Evolutionary conservation across 2,888 invertebrate genomes (phyloP).

Genomic region (Epinotia brunnichana): DNA sequence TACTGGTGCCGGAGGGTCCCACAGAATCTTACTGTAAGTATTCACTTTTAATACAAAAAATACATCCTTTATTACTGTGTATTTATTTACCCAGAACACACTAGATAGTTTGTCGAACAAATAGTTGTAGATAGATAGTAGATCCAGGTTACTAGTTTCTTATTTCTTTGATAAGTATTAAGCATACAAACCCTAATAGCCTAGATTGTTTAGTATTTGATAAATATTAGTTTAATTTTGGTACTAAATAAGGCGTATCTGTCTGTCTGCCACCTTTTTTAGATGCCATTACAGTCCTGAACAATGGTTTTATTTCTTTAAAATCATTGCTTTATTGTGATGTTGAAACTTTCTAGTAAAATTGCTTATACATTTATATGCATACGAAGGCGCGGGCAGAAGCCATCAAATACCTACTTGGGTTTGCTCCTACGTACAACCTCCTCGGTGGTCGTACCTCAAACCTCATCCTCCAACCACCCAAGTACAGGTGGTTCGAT

Average conservation of each 20-base stretch:
- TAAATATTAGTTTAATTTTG: not conserved
- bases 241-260: not conserved
- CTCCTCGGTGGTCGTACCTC: too few relatives aligned
- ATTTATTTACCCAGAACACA: conserved; percentile 51
- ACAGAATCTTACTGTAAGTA: conserved; percentile 69
- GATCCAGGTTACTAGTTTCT: not conserved
- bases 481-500: too few relatives aligned
- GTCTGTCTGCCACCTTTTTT: too few relatives aligned
- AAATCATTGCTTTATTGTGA: too few relatives aligned
- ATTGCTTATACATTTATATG: too few relatives aligned
- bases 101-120: conserved; percentile 44
- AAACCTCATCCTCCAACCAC: too few relatives aligned
- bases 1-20: conserved; percentile 50
- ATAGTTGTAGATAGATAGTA: conserved; percentile 15
- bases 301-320: too few relatives aligned
- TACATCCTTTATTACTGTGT: conserved; percentile 45
- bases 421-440: too few relatives aligned
- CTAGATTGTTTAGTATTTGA: not conserved
- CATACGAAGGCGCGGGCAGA: too few relatives aligned
- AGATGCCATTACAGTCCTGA: too few relatives aligned
- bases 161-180: conserved; percentile 6
- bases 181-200: not conserved
- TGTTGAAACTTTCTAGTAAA: too few relatives aligned
- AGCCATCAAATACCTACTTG: too few relatives aligned
- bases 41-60: conserved; percentile 65